phyloP scores from a whole-genome alignment of 1,140 invertebrate species.

The Triops cancriformis region DNA sequence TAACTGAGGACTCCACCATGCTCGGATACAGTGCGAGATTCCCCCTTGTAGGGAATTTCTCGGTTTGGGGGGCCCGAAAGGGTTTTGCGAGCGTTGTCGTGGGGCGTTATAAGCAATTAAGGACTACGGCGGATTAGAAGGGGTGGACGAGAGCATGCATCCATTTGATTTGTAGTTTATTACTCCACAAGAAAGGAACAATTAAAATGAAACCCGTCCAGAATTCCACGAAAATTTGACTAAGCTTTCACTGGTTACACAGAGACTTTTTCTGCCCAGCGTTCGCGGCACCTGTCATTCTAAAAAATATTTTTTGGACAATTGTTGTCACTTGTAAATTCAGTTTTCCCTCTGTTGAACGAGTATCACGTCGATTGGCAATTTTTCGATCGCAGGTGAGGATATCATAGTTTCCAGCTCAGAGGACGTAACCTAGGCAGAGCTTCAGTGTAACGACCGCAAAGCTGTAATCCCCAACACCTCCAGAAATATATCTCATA shows the following conservation, averaged over 20 bases:
- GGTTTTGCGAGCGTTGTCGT: background rate
- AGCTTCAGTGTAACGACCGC: background rate
- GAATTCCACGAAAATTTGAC: no score
- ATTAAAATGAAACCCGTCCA: background rate
- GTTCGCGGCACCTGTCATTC: no score
- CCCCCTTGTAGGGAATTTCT: background rate
- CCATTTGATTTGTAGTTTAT: background rate
- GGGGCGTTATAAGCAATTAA: constrained; percentile 6
- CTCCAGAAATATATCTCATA: background rate
- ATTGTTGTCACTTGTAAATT: no score
- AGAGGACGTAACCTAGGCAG: background rate
- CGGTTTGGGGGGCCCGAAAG: background rate
- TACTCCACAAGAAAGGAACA: background rate
- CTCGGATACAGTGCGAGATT: background rate
- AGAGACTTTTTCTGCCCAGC: no score
- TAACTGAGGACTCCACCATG: background rate
- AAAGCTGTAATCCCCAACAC: background rate
- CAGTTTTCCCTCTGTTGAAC: no score
- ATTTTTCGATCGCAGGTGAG: background rate
- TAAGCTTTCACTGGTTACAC: no score
- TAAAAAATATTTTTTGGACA: no score
- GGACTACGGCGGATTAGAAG: background rate
- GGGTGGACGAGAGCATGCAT: background rate
- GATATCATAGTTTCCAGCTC: background rate
- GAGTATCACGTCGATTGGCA: no score